Evolutionary conservation across 1,140 invertebrate genomes (phyloP).

Genomic region (Drosophila funebris): DNA sequence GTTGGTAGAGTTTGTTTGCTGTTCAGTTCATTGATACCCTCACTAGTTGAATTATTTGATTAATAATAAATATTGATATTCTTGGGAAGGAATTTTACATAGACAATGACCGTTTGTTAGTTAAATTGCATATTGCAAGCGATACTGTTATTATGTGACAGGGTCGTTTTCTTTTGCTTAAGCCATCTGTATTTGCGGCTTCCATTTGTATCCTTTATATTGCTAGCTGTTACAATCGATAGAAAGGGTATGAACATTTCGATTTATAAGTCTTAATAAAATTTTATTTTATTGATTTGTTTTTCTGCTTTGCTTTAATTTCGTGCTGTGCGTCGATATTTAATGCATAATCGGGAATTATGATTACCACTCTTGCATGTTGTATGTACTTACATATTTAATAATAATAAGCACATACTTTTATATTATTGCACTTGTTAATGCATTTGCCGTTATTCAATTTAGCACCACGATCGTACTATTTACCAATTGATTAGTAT

Average conservation of each 20-base stretch:
- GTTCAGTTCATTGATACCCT: slow-evolving; percentile 13
- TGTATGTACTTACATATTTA: slow-evolving; percentile 29
- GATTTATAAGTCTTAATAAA: not conserved
- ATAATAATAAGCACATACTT: slow-evolving; percentile 36
- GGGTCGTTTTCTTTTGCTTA: no score
- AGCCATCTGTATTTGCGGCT: no score
- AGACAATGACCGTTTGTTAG: no score
- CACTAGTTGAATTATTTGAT: not conserved
- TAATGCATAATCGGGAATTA: slow-evolving; percentile 71
- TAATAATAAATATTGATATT: no score
- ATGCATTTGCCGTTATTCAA: slow-evolving; percentile 71
- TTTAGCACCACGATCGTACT: slow-evolving; percentile 69
- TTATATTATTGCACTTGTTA: slow-evolving; percentile 72
- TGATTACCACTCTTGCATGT: slow-evolving; percentile 64
- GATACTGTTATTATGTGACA: no score
- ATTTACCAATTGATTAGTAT: slow-evolving; percentile 47
- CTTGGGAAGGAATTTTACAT: no score
- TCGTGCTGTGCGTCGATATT: slow-evolving; percentile 58
- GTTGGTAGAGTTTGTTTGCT: slow-evolving; percentile 3
- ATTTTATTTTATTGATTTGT: slow-evolving; percentile 31
- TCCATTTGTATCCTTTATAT: no score
- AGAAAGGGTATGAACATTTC: slow-evolving; percentile 10
- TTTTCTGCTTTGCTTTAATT: slow-evolving; percentile 26
- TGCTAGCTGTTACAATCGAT: not conserved
- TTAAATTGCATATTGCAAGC: no score